A percentile compares a stretch with the other conserved stretches of the same genome.
Evolutionary conservation across 92 coral and sea anemone species (phyloP).

Genomic region (Zoanthus sansibaricus): DNA sequence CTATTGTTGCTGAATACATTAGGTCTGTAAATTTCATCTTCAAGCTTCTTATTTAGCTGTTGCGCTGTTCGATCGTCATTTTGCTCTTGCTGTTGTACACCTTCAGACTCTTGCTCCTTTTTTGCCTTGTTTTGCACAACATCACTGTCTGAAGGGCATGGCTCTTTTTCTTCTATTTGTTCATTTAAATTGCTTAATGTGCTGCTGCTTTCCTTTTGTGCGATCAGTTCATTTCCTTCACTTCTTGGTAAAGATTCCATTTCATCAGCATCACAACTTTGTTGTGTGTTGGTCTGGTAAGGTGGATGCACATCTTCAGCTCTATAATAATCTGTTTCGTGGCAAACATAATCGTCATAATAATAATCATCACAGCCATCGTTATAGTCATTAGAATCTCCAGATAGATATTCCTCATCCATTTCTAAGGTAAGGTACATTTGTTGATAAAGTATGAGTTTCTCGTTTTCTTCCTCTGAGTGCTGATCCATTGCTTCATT

Average conservation of each 20-base stretch:
- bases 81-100: background rate
- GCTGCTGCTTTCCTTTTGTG: background rate
- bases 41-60: background rate
- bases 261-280: background rate
- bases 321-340: slow-evolving; percentile 10
- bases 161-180: background rate
- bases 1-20: background rate
- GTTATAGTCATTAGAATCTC: background rate
- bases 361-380: background rate
- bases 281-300: background rate
- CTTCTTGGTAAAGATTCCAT: background rate
- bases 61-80: background rate
- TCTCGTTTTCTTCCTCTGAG: background rate
- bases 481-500: background rate
- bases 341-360: background rate
- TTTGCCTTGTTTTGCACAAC: background rate
- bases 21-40: background rate
- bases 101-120: background rate
- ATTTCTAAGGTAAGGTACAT: slow-evolving; percentile 40
- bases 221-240: background rate
- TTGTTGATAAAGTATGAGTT: slow-evolving; percentile 20
- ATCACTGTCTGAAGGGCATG: background rate
- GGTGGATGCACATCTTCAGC: background rate
- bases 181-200: background rate
- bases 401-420: background rate